These are phyloP conservation scores for Eumacrocentrus americanus DNA, from an alignment of 2,888 invertebrate genomes.

Conservation along the genomic window DNA sequence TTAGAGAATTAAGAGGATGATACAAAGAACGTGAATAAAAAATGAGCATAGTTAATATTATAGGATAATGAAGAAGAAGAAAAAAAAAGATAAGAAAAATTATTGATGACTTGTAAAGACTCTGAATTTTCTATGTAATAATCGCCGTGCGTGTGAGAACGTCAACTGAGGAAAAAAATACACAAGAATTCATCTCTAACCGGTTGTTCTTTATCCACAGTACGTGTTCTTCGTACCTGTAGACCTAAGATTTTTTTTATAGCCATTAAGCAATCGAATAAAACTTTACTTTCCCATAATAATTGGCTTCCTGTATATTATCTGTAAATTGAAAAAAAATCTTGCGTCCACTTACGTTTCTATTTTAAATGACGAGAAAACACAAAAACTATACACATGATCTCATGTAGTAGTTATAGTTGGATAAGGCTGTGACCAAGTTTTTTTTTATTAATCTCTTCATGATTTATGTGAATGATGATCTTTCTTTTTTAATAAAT, in stretches of 20 bases:
- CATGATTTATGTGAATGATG: neutral
- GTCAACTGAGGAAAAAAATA: conserved; percentile 48
- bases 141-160: conserved; percentile 52
- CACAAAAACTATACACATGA: neutral
- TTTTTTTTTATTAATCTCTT: conserved; percentile 23
- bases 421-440: conserved; percentile 46
- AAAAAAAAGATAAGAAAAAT: conserved; percentile 26
- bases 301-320: neutral
- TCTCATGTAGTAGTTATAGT: conserved; percentile 22
- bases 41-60: neutral
- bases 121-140: conserved; percentile 55
- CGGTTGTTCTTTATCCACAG: conserved; percentile 51
- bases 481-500: neutral
- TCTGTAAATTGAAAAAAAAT: neutral
- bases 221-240: conserved; percentile 28
- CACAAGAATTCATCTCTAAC: conserved; percentile 50
- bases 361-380: conserved; percentile 31
- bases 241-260: conserved; percentile 12
- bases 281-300: conserved; percentile 2
- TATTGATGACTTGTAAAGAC: conserved; percentile 45
- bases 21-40: neutral
- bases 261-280: neutral
- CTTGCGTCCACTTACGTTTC: too few species aligned
- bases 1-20: neutral
- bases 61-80: conserved; percentile 3